Percentiles rank a stretch among this genome's conserved stretches.
These are phyloP conservation scores for Hippopotamus amphibius DNA, from an alignment of 2,113 vertebrate genomes.

Conservation along the genomic window DNA sequence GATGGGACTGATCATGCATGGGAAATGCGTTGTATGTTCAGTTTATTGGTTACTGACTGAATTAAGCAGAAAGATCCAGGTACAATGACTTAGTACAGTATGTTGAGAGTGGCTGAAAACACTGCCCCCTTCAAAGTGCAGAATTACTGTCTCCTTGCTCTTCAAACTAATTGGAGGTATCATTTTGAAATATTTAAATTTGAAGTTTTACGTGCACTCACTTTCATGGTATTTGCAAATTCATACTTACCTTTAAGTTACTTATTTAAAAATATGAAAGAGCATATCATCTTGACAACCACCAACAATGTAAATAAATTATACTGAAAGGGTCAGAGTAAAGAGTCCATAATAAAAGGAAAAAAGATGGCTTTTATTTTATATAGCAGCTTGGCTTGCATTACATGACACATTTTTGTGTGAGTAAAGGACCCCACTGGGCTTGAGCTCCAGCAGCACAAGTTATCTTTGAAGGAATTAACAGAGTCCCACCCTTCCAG, in stretches of 20 bases:
- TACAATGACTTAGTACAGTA: neutral
- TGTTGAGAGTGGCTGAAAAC: neutral
- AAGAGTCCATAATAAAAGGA: neutral
- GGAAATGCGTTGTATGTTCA: neutral
- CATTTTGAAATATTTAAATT: neutral
- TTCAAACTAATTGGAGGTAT: neutral
- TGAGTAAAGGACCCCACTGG: neutral
- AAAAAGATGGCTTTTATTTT: neutral
- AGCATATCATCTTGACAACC: neutral
- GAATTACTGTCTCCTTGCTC: neutral
- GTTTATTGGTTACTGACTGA: neutral
- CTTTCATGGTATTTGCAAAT: neutral
- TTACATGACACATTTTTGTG: neutral
- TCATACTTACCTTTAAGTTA: neutral
- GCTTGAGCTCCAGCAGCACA: neutral
- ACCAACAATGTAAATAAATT: neutral
- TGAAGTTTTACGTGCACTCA: neutral
- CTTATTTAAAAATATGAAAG: constrained; percentile 18
- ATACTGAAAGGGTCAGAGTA: neutral
- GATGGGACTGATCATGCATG: neutral
- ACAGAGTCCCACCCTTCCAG: neutral
- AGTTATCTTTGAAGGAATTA: neutral
- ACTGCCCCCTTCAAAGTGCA: neutral
- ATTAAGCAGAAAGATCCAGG: neutral
- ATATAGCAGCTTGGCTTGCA: neutral